Percentiles rank a stretch among this genome's conserved stretches.
Evolutionary conservation across 2,888 invertebrate genomes (phyloP).

Genomic region (Platycheirus rosarum): DNA sequence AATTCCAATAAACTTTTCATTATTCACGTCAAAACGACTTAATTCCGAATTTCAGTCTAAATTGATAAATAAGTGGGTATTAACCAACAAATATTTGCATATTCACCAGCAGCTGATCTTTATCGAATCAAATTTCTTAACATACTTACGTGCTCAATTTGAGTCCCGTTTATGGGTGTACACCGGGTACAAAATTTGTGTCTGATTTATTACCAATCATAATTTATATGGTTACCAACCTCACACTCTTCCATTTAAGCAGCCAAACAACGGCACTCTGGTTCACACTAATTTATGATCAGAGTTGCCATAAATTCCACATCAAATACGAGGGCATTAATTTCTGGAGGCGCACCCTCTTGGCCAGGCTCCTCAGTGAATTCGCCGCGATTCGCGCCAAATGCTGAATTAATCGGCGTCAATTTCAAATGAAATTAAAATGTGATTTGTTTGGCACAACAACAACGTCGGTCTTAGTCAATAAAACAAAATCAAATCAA

Average conservation of each 20-base stretch:
- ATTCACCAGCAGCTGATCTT: conserved; percentile 21
- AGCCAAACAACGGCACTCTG: conserved; percentile 14
- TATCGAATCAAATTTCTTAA: conserved; percentile 22
- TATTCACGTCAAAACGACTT: neutral
- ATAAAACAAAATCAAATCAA: conserved; percentile 50
- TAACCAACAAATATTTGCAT: conserved; percentile 15
- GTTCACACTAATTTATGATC: conserved; percentile 54
- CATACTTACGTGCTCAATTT: conserved; percentile 15
- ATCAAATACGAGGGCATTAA: conserved; percentile 46
- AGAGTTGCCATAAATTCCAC: conserved; percentile 59
- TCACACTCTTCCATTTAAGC: conserved; percentile 34
- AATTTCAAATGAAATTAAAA: conserved; percentile 67
- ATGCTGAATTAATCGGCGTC: conserved; percentile 63
- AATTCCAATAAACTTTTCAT: no score
- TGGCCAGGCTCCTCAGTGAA: conserved; percentile 25
- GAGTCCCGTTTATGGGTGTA: neutral
- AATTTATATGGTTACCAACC: conserved; percentile 47
- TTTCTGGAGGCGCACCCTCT: conserved; percentile 58
- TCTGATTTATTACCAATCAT: conserved; percentile 57
- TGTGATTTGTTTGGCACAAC: conserved; percentile 56
- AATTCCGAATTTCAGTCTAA: neutral
- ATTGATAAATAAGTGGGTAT: neutral
- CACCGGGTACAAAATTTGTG: conserved; percentile 1
- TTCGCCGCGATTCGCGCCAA: conserved; percentile 39
- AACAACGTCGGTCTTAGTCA: conserved; percentile 10